These are phyloP conservation scores for Acleris emargana DNA, from an alignment of 2,888 invertebrate genomes.

Conservation along the genomic window DNA sequence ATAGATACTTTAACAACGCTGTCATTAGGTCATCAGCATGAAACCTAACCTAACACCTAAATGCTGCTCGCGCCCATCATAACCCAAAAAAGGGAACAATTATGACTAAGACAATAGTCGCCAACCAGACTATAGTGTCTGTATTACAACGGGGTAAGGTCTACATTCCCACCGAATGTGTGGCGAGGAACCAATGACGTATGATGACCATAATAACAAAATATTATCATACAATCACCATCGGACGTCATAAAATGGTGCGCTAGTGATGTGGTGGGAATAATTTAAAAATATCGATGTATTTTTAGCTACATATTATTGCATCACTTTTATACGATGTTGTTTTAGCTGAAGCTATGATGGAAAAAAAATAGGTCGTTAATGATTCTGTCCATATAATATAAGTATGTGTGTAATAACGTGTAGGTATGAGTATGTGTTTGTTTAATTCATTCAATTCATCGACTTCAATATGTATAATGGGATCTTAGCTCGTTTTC, in stretches of 20 bases:
- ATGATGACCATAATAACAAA: conserved; percentile 66
- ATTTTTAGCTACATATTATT: neutral
- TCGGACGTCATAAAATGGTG: conserved; percentile 55
- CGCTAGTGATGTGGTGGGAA: conserved; percentile 40
- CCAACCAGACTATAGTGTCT: conserved; percentile 16
- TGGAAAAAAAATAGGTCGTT: no score
- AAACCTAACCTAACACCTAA: conserved; percentile 9
- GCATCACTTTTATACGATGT: no score
- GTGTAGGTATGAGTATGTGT: no score
- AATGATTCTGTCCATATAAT: no score
- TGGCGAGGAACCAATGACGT: conserved; percentile 58
- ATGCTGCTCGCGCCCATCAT: conserved; percentile 1
- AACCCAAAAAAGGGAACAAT: conserved; percentile 17
- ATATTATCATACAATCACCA: conserved; percentile 80
- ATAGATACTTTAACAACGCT: neutral
- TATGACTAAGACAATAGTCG: conserved; percentile 26
- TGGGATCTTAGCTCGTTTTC: no score
- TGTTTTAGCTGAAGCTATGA: no score
- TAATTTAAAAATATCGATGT: neutral
- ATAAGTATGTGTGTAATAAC: no score
- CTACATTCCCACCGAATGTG: conserved; percentile 26
- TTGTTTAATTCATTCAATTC: no score
- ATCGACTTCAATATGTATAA: no score
- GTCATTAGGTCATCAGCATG: neutral
- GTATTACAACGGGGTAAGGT: conserved; percentile 42